Evolutionary conservation across 2,888 invertebrate species (phyloP).

Genomic region (Creontiades dilutus): DNA sequence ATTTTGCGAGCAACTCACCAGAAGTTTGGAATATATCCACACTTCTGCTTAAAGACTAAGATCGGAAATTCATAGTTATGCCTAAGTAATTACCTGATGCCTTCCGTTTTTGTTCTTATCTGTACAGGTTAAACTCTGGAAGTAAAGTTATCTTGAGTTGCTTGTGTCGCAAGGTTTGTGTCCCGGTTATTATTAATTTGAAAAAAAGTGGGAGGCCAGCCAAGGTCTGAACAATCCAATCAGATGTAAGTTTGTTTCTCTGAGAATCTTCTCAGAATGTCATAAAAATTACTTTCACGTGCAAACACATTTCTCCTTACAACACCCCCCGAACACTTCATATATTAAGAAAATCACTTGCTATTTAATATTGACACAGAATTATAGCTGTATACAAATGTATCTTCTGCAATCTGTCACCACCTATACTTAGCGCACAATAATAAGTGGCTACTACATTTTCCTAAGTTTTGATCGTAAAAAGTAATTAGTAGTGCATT

Average conservation of each 20-base stretch:
- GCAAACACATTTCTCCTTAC: not conserved
- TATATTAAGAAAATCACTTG: no score
- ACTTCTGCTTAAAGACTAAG: no score
- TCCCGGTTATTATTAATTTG: not conserved
- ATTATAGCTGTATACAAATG: no score
- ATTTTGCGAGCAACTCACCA: no score
- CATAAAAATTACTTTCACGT: not conserved
- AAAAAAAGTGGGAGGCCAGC: not conserved
- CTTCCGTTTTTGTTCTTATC: not conserved
- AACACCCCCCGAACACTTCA: not conserved
- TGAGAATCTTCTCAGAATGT: not conserved
- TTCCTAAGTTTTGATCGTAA: no score
- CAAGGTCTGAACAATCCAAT: constrained; percentile 2
- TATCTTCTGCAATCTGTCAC: no score
- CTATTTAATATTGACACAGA: no score
- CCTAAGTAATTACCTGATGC: not conserved
- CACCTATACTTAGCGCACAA: no score
- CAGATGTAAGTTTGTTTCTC: constrained; percentile 1
- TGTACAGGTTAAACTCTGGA: constrained; percentile 1
- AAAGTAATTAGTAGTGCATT: no score
- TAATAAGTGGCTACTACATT: no score
- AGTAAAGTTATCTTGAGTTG: not conserved
- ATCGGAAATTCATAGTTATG: no score
- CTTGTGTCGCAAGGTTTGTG: not conserved
- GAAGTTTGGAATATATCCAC: no score